Evolutionary conservation across 2,797 vertebrate species (phyloP), one percentile per base, ranked within the genome.

Genomic region (Valencia hispanica): DNA sequence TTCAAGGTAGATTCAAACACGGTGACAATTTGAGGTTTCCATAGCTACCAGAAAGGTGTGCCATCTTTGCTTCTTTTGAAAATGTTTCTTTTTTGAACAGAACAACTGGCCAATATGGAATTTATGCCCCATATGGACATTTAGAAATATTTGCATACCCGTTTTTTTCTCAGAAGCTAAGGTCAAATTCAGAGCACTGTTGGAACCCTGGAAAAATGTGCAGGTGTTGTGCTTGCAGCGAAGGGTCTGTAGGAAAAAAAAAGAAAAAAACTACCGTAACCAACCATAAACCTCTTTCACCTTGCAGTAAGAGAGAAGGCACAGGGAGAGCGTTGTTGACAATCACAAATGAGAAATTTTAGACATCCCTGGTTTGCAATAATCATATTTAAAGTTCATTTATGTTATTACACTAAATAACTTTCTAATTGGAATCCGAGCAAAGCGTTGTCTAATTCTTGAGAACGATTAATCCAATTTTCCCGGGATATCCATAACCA

Each of bases 151-250:
- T 72, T 88, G 73, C 78, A 87, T 86, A 87, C 61, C 57, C 22
- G 36, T 36, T 71, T 90, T 89, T 89, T 80, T 79, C 82, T 77
- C 7, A 4, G 59, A 77, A 69, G 15, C 82, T 22, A 68, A 86
- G 88, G 90, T 91, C 86, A 92, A 84, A 88, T 74, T 84, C 86
- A 69, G 47, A 87, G 79, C 82, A 45, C 81, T 84, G 79, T 53
- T 27, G 70, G 80, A 79, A 84, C 75, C 47, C 34, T 47, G 69
- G 41, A 75, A 77, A 77, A 74, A 87, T 68, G 84, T 89, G 82
- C 88, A 92, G 91, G 91, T 94, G 91, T 90, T 93, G 61, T 68
- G 79, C 86, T 89, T 39, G 72, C 74, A 91, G 87, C 83, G 85
- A 87, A 91, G 22, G 41, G 66, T 86, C 85, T 63, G 7, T 68